Conservation (phyloP, 2,888 invertebrate species). For the Ophion ellenae region DNA sequence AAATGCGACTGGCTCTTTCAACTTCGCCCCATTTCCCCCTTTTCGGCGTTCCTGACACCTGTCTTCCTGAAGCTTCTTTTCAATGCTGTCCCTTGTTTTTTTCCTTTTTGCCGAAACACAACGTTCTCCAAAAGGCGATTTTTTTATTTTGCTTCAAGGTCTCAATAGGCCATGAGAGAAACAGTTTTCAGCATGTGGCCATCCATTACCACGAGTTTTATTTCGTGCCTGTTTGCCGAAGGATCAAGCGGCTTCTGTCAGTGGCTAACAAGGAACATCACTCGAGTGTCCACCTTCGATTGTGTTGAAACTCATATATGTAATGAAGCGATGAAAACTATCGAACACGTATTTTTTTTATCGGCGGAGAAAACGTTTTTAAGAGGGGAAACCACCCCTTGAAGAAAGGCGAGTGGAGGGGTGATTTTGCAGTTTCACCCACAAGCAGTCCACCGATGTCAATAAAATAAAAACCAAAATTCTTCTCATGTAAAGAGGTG, state of each 20-base stretch:
- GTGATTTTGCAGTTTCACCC: too few relatives aligned
- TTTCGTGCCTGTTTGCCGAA: background rate
- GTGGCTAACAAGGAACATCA: background rate
- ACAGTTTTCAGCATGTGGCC: background rate
- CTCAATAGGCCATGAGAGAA: background rate
- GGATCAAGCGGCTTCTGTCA: background rate
- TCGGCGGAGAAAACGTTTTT: too few relatives aligned
- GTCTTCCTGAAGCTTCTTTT: background rate
- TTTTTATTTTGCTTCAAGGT: background rate
- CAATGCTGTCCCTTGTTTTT: background rate
- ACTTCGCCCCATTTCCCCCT: background rate
- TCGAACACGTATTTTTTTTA: too few relatives aligned
- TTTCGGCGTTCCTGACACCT: background rate
- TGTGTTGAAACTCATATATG: too few relatives aligned
- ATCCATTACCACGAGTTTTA: background rate
- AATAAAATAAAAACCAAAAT: too few relatives aligned
- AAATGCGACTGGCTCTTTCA: slow-evolving; percentile 9
- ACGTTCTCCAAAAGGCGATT: background rate
- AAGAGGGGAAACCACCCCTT: too few relatives aligned
- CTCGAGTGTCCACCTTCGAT: too few relatives aligned
- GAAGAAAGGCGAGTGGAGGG: too few relatives aligned
- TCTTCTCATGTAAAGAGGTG: too few relatives aligned
- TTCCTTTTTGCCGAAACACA: background rate
- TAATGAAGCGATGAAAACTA: too few relatives aligned
- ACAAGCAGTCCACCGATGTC: too few relatives aligned